Evolutionary conservation across 2,797 vertebrate species (phyloP).

Genomic region (Masticophis lateralis): DNA sequence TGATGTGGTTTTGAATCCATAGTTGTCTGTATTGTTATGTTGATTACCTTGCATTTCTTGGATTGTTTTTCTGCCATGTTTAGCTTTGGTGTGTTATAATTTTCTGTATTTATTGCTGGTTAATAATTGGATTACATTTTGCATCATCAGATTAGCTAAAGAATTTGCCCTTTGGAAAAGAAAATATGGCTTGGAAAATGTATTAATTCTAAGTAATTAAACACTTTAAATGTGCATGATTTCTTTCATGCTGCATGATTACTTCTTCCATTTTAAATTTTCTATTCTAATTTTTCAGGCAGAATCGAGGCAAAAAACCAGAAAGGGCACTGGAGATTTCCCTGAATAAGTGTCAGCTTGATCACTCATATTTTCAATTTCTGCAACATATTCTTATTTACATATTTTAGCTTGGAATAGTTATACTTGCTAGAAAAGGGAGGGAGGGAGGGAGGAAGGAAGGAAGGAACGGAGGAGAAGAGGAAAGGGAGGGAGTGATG

Average conservation of each 20-base stretch:
- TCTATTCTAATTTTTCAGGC: not conserved
- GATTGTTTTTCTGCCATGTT: not conserved
- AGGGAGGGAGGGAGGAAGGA: not conserved
- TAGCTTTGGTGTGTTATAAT: not conserved
- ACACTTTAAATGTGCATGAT: not conserved
- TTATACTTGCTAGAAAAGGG: not conserved
- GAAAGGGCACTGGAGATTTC: not conserved
- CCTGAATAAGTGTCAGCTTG: not conserved
- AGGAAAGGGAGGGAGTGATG: too few relatives aligned
- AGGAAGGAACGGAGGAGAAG: too few relatives aligned
- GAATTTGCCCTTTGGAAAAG: not conserved
- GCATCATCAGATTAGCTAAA: not conserved
- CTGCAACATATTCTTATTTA: not conserved
- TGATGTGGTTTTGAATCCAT: not conserved
- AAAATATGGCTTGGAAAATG: not conserved
- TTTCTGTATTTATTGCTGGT: not conserved
- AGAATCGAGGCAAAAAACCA: not conserved
- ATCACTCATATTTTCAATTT: not conserved
- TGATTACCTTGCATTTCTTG: not conserved
- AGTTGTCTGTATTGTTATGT: not conserved
- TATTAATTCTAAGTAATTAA: not conserved
- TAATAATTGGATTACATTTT: not conserved
- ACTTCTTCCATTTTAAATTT: not conserved
- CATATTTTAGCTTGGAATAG: not conserved
- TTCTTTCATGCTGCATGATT: not conserved